Percentiles rank a stretch among this genome's conserved stretches.
These are phyloP conservation scores for Ptilonorhynchus violaceus DNA, from an alignment of 2,113 vertebrate genomes.

Conservation along the genomic window DNA sequence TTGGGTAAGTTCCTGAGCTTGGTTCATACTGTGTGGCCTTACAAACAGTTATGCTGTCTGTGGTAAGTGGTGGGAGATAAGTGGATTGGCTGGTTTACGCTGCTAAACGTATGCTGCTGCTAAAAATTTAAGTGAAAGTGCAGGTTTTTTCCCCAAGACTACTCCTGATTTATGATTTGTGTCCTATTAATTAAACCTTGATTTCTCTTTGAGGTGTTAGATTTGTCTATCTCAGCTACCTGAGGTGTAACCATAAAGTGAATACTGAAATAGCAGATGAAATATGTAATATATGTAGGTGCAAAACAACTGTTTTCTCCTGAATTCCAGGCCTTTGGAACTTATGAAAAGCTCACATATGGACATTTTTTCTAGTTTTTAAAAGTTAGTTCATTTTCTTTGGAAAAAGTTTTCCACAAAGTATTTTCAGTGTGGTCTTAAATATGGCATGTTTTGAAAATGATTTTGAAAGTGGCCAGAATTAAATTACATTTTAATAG, in stretches of 20 bases:
- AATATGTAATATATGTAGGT: background rate
- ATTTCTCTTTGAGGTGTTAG: background rate
- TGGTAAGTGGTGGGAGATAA: background rate
- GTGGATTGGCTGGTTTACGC: background rate
- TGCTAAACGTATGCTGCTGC: background rate
- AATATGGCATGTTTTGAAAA: background rate
- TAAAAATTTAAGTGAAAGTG: background rate
- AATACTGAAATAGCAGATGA: background rate
- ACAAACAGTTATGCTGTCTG: background rate
- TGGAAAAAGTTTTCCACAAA: background rate
- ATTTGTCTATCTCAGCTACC: background rate
- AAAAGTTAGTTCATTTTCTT: background rate
- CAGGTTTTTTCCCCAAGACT: background rate
- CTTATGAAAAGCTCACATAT: background rate
- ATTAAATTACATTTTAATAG: background rate
- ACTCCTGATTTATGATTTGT: background rate
- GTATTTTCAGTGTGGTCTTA: background rate
- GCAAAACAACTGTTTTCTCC: background rate
- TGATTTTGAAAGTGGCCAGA: background rate
- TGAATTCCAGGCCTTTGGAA: background rate
- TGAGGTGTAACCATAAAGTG: accelerated
- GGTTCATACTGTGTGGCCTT: background rate
- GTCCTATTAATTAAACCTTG: background rate
- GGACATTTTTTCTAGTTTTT: background rate
- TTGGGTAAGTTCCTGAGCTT: background rate